These are phyloP conservation scores for Branchinecta sandiegonensis DNA, from an alignment of 2,888 invertebrate genomes.

Conservation along the genomic window DNA sequence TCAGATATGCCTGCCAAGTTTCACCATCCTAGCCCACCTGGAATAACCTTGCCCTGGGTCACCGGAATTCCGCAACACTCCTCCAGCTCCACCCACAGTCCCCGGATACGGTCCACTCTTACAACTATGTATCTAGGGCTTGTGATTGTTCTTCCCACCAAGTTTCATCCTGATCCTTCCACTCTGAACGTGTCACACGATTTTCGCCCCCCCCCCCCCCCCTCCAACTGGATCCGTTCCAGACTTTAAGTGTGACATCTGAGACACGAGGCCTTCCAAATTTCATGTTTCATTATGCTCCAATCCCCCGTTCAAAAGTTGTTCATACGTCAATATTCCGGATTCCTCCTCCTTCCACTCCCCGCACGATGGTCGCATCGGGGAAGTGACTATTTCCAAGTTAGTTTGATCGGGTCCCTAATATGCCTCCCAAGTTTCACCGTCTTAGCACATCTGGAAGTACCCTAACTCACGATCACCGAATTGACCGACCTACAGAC, in stretches of 20 bases:
- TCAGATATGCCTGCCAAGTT: too few relatives aligned
- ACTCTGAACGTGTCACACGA: not conserved
- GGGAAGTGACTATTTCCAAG: too few relatives aligned
- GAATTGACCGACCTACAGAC: too few relatives aligned
- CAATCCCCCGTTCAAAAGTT: not conserved
- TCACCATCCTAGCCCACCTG: too few relatives aligned
- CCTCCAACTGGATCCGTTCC: not conserved
- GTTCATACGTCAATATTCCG: not conserved
- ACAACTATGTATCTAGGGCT: slow-evolving; percentile 11
- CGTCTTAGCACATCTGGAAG: too few relatives aligned
- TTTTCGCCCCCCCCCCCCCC: not conserved
- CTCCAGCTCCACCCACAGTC: not conserved
- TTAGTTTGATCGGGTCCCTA: too few relatives aligned
- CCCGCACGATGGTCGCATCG: too few relatives aligned
- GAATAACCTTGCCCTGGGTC: too few relatives aligned
- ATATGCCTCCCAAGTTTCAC: too few relatives aligned
- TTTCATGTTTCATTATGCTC: not conserved
- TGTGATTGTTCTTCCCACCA: not conserved
- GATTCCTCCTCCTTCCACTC: not conserved
- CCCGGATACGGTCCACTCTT: not conserved
- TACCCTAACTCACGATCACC: too few relatives aligned
- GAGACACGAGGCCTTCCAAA: not conserved
- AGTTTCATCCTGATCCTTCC: slow-evolving; percentile 8
- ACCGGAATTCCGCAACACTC: not conserved
- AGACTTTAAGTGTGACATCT: not conserved